A percentile compares a stretch with the other conserved stretches of the same genome.
Conservation (phyloP, 2,888 invertebrate species). For the Byasa hedistus region DNA sequence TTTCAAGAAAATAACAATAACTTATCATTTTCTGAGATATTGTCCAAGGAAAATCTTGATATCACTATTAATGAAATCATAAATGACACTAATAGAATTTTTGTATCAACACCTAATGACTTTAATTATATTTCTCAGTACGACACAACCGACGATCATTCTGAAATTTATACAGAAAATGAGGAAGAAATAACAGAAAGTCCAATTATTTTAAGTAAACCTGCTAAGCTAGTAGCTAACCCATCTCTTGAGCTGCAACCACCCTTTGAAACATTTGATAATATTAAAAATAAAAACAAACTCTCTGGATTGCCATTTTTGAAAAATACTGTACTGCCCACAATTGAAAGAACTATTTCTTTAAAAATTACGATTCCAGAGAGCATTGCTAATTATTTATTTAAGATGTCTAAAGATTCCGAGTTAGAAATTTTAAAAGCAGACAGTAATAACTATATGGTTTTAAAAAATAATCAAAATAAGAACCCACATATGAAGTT, state of each 20-base stretch:
- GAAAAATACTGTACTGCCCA: slow-evolving; percentile 56
- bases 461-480: slow-evolving; percentile 57
- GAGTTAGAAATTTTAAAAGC: slow-evolving; percentile 70
- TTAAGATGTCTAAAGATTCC: slow-evolving; percentile 58
- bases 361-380: slow-evolving; percentile 73
- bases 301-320: slow-evolving; percentile 61
- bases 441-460: slow-evolving; percentile 70
- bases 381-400: slow-evolving; percentile 64
- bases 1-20: slow-evolving; percentile 55
- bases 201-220: slow-evolving; percentile 46
- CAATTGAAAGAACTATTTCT: slow-evolving; percentile 71
- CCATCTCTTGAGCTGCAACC: slow-evolving; percentile 60
- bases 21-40: slow-evolving; percentile 62
- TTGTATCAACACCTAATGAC: slow-evolving; percentile 52
- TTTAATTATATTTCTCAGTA: slow-evolving; percentile 46
- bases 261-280: slow-evolving; percentile 47
- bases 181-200: slow-evolving; percentile 55
- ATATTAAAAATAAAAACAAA: slow-evolving; percentile 49
- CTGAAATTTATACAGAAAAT: slow-evolving; percentile 46
- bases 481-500: slow-evolving; percentile 47
- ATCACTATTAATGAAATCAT: slow-evolving; percentile 65
- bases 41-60: slow-evolving; percentile 69
- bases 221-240: slow-evolving; percentile 47
- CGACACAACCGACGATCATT: slow-evolving; percentile 44
- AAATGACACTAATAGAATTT: slow-evolving; percentile 59